Conservation (phyloP, 2,797 vertebrate species). For the Coregonus suidteri region DNA sequence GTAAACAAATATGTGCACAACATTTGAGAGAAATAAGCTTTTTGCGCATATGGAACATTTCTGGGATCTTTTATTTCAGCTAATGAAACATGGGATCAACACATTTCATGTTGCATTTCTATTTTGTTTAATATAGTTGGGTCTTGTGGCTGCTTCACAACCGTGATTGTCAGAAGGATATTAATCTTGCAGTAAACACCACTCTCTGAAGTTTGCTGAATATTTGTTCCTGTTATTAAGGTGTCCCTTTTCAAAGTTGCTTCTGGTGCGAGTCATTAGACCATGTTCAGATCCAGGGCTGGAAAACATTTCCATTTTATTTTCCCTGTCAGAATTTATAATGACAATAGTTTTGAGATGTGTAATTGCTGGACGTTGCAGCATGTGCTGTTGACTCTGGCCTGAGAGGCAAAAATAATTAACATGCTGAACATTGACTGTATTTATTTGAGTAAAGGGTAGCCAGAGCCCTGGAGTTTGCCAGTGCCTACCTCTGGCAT, state of each 20-base stretch:
- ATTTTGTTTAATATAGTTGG: conserved; percentile 46
- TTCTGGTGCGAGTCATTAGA: conserved; percentile 56
- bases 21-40: too few relatives aligned
- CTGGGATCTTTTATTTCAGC: too few relatives aligned
- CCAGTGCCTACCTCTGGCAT: conserved; percentile 60
- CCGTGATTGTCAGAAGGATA: conserved; percentile 61
- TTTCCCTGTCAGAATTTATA: conserved; percentile 62
- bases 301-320: conserved; percentile 53
- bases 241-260: conserved; percentile 35
- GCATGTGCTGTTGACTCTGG: conserved; percentile 54
- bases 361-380: conserved; percentile 69
- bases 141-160: conserved; percentile 50
- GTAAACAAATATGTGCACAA: too few relatives aligned
- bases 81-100: conserved; percentile 2
- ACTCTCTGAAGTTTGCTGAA: conserved; percentile 39
- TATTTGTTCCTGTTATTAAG: conserved; percentile 18
- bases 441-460: conserved; percentile 69
- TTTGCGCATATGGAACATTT: too few relatives aligned
- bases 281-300: conserved; percentile 42
- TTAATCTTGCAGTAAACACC: conserved; percentile 54
- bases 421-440: conserved; percentile 52
- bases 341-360: conserved; percentile 68
- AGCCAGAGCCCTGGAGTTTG: conserved; percentile 50
- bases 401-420: conserved; percentile 64
- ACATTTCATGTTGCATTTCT: conserved; percentile 35